Percentiles rank a stretch among this genome's conserved stretches.
These are phyloP conservation scores for Leptinotarsa juncta DNA, from an alignment of 2,888 invertebrate genomes.

Conservation along the genomic window DNA sequence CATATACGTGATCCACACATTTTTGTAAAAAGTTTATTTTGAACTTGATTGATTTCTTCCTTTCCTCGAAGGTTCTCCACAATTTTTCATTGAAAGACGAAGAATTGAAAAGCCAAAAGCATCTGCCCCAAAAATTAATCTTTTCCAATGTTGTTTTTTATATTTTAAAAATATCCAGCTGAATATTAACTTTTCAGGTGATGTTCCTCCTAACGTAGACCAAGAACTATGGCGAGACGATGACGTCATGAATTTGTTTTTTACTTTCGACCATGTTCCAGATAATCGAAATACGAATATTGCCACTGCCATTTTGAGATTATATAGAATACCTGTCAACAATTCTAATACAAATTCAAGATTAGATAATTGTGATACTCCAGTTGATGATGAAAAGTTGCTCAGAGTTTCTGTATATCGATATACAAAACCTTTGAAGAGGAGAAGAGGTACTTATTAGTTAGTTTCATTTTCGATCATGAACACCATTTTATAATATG, in stretches of 20 bases:
- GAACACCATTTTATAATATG: no score
- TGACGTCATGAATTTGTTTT: slow-evolving; percentile 70
- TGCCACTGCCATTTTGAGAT: slow-evolving; percentile 68
- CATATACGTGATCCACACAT: no score
- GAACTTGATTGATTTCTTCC: no score
- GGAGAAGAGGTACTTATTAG: slow-evolving; percentile 67
- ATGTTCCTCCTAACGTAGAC: slow-evolving; percentile 69
- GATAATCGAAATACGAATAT: slow-evolving; percentile 66
- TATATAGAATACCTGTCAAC: slow-evolving; percentile 67
- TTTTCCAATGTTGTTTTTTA: background rate
- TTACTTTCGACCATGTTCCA: slow-evolving; percentile 67
- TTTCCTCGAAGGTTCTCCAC: no score
- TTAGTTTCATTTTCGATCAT: background rate
- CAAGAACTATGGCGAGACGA: slow-evolving; percentile 69
- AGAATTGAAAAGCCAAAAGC: no score
- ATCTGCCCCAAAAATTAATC: no score
- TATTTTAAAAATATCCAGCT: background rate
- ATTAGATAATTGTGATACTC: slow-evolving; percentile 50
- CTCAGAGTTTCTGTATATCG: slow-evolving; percentile 71
- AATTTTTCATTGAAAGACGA: no score
- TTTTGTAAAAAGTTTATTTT: no score
- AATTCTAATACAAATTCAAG: slow-evolving; percentile 50
- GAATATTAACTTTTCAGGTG: slow-evolving; percentile 64
- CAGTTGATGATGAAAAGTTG: slow-evolving; percentile 67
- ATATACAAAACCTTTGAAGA: slow-evolving; percentile 70